Evolutionary conservation across 2,888 invertebrate genomes (phyloP).

Genomic region (Andrena flavipes): DNA sequence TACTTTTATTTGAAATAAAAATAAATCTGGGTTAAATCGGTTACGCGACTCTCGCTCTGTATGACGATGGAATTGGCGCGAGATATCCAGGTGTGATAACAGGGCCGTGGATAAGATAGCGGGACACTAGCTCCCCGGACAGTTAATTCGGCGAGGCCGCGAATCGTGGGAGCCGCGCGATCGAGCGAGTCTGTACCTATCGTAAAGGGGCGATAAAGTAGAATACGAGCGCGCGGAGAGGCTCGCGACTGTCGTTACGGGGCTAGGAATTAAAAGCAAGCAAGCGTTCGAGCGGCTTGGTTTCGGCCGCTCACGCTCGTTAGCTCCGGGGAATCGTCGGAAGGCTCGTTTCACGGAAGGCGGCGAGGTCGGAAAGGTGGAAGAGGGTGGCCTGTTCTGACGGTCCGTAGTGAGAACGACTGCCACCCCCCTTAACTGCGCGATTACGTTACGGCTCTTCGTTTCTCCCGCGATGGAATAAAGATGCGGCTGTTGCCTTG

Average conservation of each 20-base stretch:
- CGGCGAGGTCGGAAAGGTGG: slow-evolving; percentile 21
- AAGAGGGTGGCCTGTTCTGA: slow-evolving; percentile 9
- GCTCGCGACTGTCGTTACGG: slow-evolving; percentile 34
- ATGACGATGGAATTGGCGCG: not conserved
- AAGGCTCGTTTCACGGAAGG: slow-evolving; percentile 39
- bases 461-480: slow-evolving; percentile 61
- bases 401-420: slow-evolving; percentile 45
- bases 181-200: slow-evolving; percentile 4
- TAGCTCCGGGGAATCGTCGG: slow-evolving; percentile 50
- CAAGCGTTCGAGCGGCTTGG: slow-evolving; percentile 46
- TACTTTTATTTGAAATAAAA: too few species aligned
- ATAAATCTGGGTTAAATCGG: too few species aligned
- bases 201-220: slow-evolving; percentile 10
- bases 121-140: slow-evolving; percentile 1
- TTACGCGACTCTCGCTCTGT: not conserved
- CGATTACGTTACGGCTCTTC: slow-evolving; percentile 68
- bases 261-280: slow-evolving; percentile 50
- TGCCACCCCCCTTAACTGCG: slow-evolving; percentile 61
- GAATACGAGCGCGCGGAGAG: slow-evolving; percentile 26
- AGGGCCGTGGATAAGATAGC: not conserved
- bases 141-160: slow-evolving; percentile 15
- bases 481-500: slow-evolving; percentile 54
- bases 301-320: slow-evolving; percentile 46
- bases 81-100: not conserved
- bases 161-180: not conserved